These are phyloP conservation scores for Macaria notata DNA, from an alignment of 2,888 invertebrate genomes.

Conservation along the genomic window DNA sequence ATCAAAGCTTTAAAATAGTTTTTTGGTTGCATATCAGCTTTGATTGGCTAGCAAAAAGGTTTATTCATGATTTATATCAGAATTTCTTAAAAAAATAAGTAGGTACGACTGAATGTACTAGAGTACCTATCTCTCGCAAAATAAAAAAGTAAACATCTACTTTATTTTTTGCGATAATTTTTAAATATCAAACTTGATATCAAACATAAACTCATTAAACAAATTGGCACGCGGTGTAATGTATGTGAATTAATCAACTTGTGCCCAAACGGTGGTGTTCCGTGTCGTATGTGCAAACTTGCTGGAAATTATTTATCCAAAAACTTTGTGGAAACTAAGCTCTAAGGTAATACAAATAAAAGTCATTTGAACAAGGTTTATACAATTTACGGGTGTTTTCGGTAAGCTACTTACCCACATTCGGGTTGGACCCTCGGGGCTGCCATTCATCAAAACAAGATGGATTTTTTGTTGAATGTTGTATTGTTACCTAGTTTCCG, in stretches of 20 bases:
- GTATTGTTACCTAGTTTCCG: neutral
- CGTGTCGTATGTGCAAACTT: neutral
- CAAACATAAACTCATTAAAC: neutral
- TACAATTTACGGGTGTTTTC: neutral
- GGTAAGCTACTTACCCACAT: neutral
- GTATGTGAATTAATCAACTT: too few relatives aligned
- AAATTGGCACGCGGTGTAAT: neutral
- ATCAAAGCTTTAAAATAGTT: too few relatives aligned
- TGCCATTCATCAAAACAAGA: constrained; percentile 6
- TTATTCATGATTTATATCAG: too few relatives aligned
- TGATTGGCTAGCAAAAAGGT: too few relatives aligned
- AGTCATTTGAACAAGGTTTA: too few relatives aligned
- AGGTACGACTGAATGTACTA: too few relatives aligned
- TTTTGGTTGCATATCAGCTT: too few relatives aligned
- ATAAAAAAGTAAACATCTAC: constrained; percentile 2
- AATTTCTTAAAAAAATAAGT: too few relatives aligned
- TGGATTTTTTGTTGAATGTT: neutral
- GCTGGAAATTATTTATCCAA: neutral
- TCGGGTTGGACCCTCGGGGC: constrained; percentile 3
- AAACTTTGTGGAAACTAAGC: too few relatives aligned
- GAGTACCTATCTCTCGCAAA: too few relatives aligned
- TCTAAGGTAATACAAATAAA: too few relatives aligned
- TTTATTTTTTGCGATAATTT: neutral
- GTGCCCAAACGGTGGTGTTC: neutral
- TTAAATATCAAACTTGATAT: too few relatives aligned